Conservation (phyloP, 2,888 invertebrate species). For the Heliconius ethilla region DNA sequence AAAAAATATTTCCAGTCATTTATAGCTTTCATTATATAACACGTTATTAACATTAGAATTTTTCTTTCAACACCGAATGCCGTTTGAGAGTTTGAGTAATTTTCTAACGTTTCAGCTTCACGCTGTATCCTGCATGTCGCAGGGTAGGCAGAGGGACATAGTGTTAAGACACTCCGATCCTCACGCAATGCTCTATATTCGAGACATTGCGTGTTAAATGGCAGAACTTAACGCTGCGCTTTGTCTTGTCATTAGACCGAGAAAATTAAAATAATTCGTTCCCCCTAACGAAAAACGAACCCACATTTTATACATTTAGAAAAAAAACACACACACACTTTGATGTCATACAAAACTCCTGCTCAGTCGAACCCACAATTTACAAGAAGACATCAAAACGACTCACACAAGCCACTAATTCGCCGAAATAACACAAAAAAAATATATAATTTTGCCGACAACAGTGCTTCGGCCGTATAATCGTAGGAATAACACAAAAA, state of each 20-base stretch:
- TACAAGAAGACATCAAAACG: background rate
- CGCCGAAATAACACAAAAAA: background rate
- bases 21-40: slow-evolving; percentile 6
- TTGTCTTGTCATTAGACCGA: background rate
- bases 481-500: slow-evolving; percentile 2
- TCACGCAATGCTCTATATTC: background rate
- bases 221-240: too few relatives aligned
- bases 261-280: background rate
- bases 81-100: background rate
- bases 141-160: background rate
- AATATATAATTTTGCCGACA: background rate
- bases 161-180: background rate
- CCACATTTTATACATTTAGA: background rate
- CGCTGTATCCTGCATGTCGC: background rate
- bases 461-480: background rate
- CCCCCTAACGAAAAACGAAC: background rate
- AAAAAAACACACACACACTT: slow-evolving; percentile 3
- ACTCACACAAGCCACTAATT: background rate
- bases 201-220: background rate
- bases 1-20: slow-evolving; percentile 12
- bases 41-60: slow-evolving; percentile 3
- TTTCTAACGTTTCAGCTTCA: background rate
- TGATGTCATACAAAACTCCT: slow-evolving; percentile 17
- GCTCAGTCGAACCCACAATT: slow-evolving; percentile 7
- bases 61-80: slow-evolving; percentile 1